phyloP scores from a whole-genome alignment of 64 coral and sea anemone genomes.

The Porites australiensis region DNA sequence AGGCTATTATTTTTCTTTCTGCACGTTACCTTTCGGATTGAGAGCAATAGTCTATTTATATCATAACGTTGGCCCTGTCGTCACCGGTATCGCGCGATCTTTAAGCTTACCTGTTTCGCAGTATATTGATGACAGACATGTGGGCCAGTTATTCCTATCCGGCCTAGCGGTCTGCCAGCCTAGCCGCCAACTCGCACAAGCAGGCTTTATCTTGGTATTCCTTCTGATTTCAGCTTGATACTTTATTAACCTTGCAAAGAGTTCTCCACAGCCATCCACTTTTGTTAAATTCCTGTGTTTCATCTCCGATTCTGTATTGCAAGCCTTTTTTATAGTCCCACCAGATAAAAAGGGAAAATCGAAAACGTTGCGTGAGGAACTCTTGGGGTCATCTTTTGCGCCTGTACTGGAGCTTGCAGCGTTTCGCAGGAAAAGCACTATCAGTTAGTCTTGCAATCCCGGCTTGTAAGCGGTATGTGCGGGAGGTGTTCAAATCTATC shows the following conservation, averaged over 20 bases:
- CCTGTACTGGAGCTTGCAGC: neutral
- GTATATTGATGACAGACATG: neutral
- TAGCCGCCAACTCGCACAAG: neutral
- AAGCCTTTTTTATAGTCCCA: constrained; percentile 27
- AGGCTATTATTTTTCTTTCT: no score
- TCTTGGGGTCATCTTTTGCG: neutral
- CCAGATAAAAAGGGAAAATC: neutral
- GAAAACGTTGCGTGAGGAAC: no score
- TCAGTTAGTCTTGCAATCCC: constrained; percentile 28
- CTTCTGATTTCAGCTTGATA: no score
- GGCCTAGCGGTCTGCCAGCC: neutral
- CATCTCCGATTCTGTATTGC: constrained; percentile 24
- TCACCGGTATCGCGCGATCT: neutral
- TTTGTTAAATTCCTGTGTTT: neutral
- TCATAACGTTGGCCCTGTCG: neutral
- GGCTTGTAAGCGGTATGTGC: constrained; percentile 1
- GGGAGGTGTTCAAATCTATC: constrained; percentile 25
- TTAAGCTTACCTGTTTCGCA: neutral
- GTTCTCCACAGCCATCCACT: neutral
- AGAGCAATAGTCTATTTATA: neutral
- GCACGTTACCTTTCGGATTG: neutral
- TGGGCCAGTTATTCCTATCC: neutral
- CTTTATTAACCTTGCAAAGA: neutral
- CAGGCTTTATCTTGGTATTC: neutral
- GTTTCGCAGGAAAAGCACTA: neutral